Evolutionary conservation across 2,113 vertebrate genomes (phyloP).

Genomic region (Hemiprocne comata): DNA sequence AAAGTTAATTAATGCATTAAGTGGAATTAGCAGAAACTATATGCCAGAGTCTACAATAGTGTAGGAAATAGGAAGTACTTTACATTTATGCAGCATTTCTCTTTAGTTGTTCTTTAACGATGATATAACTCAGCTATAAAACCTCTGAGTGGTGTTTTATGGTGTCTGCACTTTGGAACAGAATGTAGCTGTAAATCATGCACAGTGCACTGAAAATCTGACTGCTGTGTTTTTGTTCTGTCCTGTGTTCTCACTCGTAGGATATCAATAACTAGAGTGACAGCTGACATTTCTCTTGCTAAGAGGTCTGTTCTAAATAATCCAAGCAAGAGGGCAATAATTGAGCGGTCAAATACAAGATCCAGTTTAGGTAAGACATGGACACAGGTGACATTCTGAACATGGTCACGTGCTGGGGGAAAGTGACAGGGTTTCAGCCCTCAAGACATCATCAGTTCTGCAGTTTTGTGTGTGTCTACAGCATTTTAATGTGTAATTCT

Average conservation of each 20-base stretch:
- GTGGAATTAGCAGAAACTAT: not conserved
- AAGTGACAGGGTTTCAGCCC: not conserved
- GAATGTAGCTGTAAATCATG: constrained; percentile 10
- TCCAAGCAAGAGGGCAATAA: constrained; percentile 97
- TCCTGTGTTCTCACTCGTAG: constrained; percentile 78
- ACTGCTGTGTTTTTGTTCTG: constrained; percentile 23
- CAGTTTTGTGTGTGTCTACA: not conserved
- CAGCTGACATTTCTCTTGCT: constrained; percentile 97
- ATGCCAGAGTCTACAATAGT: not conserved
- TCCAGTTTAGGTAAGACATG: constrained; percentile 91
- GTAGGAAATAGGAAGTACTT: not conserved
- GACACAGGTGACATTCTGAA: rapidly evolving
- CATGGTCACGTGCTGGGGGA: not conserved
- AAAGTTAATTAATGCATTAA: not conserved
- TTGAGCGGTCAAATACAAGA: constrained; percentile 95
- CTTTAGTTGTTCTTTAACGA: not conserved
- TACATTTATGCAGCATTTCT: not conserved
- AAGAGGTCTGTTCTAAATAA: constrained; percentile 99
- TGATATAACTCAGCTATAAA: not conserved
- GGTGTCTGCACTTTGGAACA: not conserved
- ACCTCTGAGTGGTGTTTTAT: not conserved
- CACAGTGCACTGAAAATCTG: not conserved
- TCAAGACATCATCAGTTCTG: not conserved
- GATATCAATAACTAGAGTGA: constrained; percentile 98
- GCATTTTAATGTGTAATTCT: not conserved